Evolutionary conservation across 2,888 invertebrate genomes (phyloP).

Genomic region (Galerucella calmariensis): DNA sequence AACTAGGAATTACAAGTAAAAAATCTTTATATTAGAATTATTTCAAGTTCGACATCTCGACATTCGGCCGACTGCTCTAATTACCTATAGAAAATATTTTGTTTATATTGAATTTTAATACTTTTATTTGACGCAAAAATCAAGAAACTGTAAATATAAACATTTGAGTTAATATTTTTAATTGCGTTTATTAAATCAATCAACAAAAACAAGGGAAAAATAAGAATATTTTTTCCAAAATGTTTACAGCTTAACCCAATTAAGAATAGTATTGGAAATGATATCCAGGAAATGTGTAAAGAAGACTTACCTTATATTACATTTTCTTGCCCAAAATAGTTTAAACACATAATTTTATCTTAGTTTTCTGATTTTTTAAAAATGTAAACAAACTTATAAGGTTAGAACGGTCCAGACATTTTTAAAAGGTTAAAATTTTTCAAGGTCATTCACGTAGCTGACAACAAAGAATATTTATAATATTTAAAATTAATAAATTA

Average conservation of each 20-base stretch:
- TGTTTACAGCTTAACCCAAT: background rate
- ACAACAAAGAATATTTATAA: conserved; percentile 58
- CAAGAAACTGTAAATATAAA: background rate
- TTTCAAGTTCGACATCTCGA: background rate
- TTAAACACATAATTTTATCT: background rate
- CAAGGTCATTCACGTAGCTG: conserved; percentile 61
- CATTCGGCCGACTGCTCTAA: background rate
- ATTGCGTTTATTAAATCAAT: background rate
- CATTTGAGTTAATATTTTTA: background rate
- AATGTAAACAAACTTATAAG: conserved; percentile 54
- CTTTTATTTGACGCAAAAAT: background rate
- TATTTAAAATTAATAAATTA: conserved; percentile 55
- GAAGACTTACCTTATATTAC: conserved; percentile 9
- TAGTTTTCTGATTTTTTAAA: conserved; percentile 24
- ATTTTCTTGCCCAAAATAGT: conserved; percentile 13
- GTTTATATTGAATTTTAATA: background rate
- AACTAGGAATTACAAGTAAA: too few species aligned
- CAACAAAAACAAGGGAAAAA: background rate
- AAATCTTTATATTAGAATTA: background rate
- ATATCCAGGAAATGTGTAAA: conserved; percentile 1
- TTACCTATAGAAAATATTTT: background rate
- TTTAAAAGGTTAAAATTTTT: conserved; percentile 49
- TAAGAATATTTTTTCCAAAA: background rate
- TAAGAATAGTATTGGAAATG: background rate
- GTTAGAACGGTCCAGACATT: conserved; percentile 43